Percentiles rank a stretch among this genome's conserved stretches.
Conservation (phyloP, 2,888 invertebrate species). For the Tachina lurida region DNA sequence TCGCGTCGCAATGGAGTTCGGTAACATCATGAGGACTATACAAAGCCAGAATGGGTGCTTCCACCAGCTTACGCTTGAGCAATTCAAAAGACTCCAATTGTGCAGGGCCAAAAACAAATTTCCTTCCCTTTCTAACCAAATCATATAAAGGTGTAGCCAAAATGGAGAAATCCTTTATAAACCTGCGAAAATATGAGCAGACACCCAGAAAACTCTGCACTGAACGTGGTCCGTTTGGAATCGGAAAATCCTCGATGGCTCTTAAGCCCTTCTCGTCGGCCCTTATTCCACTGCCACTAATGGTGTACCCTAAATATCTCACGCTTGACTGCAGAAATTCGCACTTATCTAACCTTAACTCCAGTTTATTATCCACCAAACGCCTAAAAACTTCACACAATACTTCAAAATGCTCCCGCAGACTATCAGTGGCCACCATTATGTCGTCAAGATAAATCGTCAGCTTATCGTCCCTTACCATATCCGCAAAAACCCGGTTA, state of each 20-base stretch:
- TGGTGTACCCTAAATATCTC: slow-evolving; percentile 51
- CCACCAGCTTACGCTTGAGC: slow-evolving; percentile 54
- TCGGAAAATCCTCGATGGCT: background rate
- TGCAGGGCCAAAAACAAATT: slow-evolving; percentile 56
- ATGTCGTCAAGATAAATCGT: slow-evolving; percentile 68
- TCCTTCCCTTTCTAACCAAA: slow-evolving; percentile 60
- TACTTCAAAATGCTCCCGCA: slow-evolving; percentile 47
- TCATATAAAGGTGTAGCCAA: slow-evolving; percentile 31
- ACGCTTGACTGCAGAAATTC: slow-evolving; percentile 44
- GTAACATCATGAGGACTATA: slow-evolving; percentile 75
- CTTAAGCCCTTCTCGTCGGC: slow-evolving; percentile 50
- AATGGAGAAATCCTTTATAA: background rate
- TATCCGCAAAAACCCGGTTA: no score
- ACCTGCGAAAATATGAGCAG: background rate
- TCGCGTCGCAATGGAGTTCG: slow-evolving; percentile 78
- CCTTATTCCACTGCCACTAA: slow-evolving; percentile 50
- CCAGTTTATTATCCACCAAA: slow-evolving; percentile 26
- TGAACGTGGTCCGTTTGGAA: no score
- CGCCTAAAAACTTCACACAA: slow-evolving; percentile 50
- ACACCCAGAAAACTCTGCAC: no score
- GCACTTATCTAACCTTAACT: slow-evolving; percentile 57
- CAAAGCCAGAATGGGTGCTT: slow-evolving; percentile 68
- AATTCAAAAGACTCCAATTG: slow-evolving; percentile 60
- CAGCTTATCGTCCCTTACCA: slow-evolving; percentile 52
- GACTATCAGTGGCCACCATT: slow-evolving; percentile 52